These are phyloP conservation scores for Stichopus chloronotus DNA, from an alignment of 35 echinoderm and acorn worm genomes.

Conservation along the genomic window DNA sequence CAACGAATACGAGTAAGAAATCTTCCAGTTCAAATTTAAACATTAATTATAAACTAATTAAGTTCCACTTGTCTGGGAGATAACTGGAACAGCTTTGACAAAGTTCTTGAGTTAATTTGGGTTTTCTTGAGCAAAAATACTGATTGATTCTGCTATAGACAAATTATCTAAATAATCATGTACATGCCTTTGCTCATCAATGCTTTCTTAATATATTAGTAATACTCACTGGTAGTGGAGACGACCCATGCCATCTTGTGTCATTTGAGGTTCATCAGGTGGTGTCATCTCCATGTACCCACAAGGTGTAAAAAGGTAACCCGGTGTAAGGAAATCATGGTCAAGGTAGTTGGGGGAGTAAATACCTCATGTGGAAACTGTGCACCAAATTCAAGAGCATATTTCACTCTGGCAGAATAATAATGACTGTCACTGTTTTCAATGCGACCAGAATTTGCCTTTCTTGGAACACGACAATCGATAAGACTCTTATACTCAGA, in stretches of 20 bases:
- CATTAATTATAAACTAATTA: no score
- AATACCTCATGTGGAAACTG: conserved; percentile 3
- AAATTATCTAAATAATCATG: no score
- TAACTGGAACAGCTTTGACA: no score
- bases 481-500: conserved; percentile 9
- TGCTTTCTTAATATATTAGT: no score
- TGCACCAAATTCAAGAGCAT: conserved; percentile 28
- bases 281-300: conserved; percentile 44
- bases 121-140: no score
- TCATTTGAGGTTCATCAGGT: neutral
- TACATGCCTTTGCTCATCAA: no score
- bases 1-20: no score
- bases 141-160: no score
- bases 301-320: conserved; percentile 61
- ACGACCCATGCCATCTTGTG: neutral
- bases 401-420: conserved; percentile 48
- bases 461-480: neutral
- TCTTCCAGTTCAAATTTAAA: no score
- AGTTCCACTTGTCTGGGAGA: no score
- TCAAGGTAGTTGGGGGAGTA: conserved; percentile 53
- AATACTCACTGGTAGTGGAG: neutral
- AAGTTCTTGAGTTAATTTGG: no score
- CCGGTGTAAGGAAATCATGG: conserved; percentile 59
- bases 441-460: conserved; percentile 6
- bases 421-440: conserved; percentile 36